These are phyloP conservation scores for Bubo blakistoni DNA, from an alignment of 2,113 vertebrate genomes.

Conservation along the genomic window DNA sequence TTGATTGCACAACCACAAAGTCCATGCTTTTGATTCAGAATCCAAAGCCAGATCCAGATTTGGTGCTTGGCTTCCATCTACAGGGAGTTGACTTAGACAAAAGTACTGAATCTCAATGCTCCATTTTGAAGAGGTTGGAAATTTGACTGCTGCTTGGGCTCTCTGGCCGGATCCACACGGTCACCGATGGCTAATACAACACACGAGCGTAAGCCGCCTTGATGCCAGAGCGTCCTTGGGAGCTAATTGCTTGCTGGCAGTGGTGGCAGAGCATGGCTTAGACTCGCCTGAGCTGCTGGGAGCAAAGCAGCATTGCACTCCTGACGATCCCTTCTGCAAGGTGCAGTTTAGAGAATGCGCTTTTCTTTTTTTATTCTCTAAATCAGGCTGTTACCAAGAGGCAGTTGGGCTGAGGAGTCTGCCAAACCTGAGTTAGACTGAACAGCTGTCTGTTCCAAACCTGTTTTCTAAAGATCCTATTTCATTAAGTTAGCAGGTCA, in stretches of 20 bases:
- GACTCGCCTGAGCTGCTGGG: neutral
- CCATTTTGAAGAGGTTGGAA: neutral
- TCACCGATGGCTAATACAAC: neutral
- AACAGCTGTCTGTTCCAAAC: neutral
- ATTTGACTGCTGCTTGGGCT: neutral
- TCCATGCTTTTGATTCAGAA: neutral
- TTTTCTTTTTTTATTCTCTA: neutral
- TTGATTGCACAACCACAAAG: neutral
- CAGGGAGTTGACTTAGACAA: neutral
- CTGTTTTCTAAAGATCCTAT: neutral
- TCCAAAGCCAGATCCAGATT: neutral
- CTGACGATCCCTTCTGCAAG: neutral
- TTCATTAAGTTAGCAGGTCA: neutral
- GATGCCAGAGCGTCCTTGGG: neutral
- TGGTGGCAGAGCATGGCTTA: neutral
- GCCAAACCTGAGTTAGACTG: neutral
- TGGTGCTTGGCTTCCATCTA: neutral
- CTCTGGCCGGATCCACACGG: accelerated
- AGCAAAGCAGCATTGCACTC: neutral
- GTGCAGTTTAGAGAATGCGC: neutral
- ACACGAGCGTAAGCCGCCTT: accelerated
- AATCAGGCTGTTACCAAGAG: neutral
- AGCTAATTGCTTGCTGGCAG: neutral
- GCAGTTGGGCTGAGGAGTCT: accelerated
- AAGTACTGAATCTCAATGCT: neutral